phyloP scores from a whole-genome alignment of 2,113 vertebrate genomes.

The Campylorhamphus procurvoides region DNA sequence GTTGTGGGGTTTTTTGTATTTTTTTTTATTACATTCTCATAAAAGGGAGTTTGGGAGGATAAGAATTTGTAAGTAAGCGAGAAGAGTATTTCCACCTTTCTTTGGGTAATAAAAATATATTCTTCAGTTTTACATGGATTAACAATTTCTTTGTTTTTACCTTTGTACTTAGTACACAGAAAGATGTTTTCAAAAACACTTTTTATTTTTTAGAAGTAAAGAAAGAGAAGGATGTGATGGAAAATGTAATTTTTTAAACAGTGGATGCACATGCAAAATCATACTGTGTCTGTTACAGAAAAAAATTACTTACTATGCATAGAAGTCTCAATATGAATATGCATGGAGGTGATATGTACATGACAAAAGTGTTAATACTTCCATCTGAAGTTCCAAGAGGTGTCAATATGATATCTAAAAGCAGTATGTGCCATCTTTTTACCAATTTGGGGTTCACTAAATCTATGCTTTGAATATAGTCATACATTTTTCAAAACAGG shows the following conservation, averaged over 20 bases:
- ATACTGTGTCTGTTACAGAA: not conserved
- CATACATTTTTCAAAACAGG: not conserved
- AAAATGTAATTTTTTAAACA: not conserved
- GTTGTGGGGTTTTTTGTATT: not conserved
- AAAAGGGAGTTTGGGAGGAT: not conserved
- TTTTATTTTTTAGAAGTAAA: not conserved
- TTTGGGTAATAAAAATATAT: not conserved
- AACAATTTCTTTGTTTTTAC: not conserved
- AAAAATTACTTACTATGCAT: slow-evolving; percentile 8
- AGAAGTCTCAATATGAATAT: slow-evolving; percentile 22
- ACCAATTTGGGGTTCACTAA: not conserved
- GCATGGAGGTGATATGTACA: slow-evolving; percentile 28
- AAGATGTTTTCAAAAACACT: not conserved
- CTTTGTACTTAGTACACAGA: not conserved
- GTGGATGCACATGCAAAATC: not conserved
- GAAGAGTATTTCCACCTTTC: not conserved
- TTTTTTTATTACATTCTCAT: not conserved
- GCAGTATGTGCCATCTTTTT: slow-evolving; percentile 11
- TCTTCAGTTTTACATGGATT: not conserved
- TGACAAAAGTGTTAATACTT: slow-evolving; percentile 52
- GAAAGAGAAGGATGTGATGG: not conserved
- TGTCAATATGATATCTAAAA: slow-evolving; percentile 30
- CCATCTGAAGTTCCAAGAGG: slow-evolving; percentile 55
- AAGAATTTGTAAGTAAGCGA: not conserved
- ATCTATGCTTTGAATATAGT: not conserved